Evolutionary conservation across 1,140 invertebrate genomes (phyloP).

Genomic region (Pararge aegeria): DNA sequence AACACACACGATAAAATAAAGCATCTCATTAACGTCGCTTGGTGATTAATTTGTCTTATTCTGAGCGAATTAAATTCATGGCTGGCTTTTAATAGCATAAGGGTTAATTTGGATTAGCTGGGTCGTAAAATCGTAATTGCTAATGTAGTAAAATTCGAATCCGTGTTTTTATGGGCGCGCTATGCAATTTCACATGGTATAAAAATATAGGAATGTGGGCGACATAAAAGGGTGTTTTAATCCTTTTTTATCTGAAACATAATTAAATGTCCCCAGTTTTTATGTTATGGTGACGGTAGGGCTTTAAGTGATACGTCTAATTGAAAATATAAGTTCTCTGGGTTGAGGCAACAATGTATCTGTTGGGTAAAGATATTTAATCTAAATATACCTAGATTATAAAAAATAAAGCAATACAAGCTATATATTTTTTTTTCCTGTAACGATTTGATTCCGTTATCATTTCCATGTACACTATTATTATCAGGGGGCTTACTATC

Average conservation of each 20-base stretch:
- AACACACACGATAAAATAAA: background rate
- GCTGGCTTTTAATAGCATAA: slow-evolving; percentile 13
- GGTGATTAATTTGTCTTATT: slow-evolving; percentile 15
- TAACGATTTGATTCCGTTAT: too few species aligned
- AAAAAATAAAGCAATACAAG: too few species aligned
- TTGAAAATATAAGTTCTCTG: too few species aligned
- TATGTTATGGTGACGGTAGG: background rate
- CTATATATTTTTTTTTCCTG: too few species aligned
- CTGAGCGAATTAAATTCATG: slow-evolving; percentile 15
- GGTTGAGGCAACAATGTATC: too few species aligned
- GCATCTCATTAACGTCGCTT: background rate
- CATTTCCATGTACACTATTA: too few species aligned
- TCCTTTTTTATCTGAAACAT: background rate
- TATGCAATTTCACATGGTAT: slow-evolving; percentile 17
- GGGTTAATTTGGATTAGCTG: slow-evolving; percentile 18
- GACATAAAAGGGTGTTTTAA: slow-evolving; percentile 23
- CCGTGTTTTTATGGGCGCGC: slow-evolving; percentile 13
- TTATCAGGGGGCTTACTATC: too few species aligned
- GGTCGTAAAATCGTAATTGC: slow-evolving; percentile 15
- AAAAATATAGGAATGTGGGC: slow-evolving; percentile 12
- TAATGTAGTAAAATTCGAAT: slow-evolving; percentile 15
- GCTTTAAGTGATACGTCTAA: too few species aligned
- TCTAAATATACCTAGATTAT: too few species aligned
- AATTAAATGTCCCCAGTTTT: background rate
- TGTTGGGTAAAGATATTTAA: too few species aligned